Evolutionary conservation across 1,140 invertebrate species (phyloP).

Genomic region (Pseudomyrmex sp.): DNA sequence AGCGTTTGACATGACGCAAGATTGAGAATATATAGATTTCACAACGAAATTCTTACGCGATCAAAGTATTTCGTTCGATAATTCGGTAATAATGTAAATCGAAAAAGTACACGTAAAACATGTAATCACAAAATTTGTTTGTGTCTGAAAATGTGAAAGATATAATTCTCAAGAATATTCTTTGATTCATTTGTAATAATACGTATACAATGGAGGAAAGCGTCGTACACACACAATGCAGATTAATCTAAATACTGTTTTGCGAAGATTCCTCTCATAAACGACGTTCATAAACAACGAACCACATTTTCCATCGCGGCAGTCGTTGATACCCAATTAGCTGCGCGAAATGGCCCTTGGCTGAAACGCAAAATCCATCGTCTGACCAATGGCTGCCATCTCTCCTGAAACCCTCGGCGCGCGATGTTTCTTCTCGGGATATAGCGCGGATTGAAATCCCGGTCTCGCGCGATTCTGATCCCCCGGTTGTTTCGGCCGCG

Average conservation of each 20-base stretch:
- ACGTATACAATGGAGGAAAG: too few species aligned
- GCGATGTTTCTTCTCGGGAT: slow-evolving; percentile 63
- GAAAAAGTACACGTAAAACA: too few species aligned
- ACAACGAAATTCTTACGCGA: neutral
- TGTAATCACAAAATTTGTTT: too few species aligned
- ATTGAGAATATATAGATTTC: neutral
- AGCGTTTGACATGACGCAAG: slow-evolving; percentile 46
- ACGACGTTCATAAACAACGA: slow-evolving; percentile 34
- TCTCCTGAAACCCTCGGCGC: slow-evolving; percentile 45
- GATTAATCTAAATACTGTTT: slow-evolving; percentile 16
- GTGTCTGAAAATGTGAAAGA: too few species aligned
- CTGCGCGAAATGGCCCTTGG: slow-evolving; percentile 36
- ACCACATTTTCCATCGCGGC: slow-evolving; percentile 14
- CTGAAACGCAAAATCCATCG: slow-evolving; percentile 54
- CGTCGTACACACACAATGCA: neutral
- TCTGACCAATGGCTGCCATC: slow-evolving; percentile 49
- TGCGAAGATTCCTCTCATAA: neutral
- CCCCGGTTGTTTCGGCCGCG: slow-evolving; percentile 51
- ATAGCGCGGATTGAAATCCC: slow-evolving; percentile 66
- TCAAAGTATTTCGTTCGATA: neutral
- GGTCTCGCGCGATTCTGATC: slow-evolving; percentile 59
- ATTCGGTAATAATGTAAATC: neutral
- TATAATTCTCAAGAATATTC: too few species aligned
- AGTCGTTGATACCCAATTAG: slow-evolving; percentile 58
- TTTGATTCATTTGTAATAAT: too few species aligned